A percentile compares a stretch with the other conserved stretches of the same genome.
These are phyloP conservation scores for Propithecus coquereli DNA, from an alignment of 2,113 vertebrate species.

Conservation along the genomic window DNA sequence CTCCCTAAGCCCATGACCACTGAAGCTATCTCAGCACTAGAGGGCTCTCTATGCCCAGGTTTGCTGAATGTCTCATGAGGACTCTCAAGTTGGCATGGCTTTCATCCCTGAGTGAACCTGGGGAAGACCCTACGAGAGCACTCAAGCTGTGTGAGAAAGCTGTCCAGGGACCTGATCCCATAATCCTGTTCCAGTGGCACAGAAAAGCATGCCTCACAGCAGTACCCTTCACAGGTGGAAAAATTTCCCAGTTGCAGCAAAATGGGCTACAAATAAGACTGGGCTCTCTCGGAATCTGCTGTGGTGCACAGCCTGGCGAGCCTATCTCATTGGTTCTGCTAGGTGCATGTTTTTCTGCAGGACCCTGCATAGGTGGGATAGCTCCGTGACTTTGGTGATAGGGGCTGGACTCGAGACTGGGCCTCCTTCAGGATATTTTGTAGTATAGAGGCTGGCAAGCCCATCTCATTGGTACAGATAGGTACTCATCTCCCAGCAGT, in stretches of 20 bases:
- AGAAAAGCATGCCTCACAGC: not conserved
- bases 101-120: not conserved
- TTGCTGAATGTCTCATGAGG: not conserved
- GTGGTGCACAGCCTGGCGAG: not conserved
- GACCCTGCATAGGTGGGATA: not conserved
- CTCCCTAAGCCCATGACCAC: not conserved
- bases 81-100: not conserved
- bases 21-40: not conserved
- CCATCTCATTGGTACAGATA: not conserved
- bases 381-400: not conserved
- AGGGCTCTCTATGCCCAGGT: not conserved
- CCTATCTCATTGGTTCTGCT: not conserved
- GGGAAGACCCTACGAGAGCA: not conserved
- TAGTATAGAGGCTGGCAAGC: not conserved
- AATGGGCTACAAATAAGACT: not conserved
- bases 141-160: not conserved
- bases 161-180: not conserved
- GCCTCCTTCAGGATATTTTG: not conserved
- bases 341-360: not conserved
- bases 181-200: not conserved
- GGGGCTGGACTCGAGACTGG: not conserved
- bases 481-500: not conserved
- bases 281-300: not conserved
- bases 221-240: not conserved
- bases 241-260: not conserved